Conservation (phyloP, 2,888 invertebrate species). For the Holacanthella duospinosa region DNA sequence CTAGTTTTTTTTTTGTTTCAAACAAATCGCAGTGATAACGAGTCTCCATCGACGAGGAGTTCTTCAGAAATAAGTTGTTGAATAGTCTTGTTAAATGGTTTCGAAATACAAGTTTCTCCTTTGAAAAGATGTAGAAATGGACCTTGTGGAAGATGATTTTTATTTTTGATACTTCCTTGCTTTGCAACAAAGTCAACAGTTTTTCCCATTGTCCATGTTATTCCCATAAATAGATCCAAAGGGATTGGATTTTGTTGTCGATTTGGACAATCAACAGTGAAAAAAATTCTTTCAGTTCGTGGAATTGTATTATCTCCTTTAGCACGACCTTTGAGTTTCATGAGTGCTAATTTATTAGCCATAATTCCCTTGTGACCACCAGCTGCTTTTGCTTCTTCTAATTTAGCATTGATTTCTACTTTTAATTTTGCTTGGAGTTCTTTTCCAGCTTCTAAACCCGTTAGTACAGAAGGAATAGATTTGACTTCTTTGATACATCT, state of each 20-base stretch:
- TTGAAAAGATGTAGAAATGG: constrained; percentile 56
- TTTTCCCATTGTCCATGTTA: constrained; percentile 59
- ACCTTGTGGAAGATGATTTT: constrained; percentile 53
- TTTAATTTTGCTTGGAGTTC: constrained; percentile 31
- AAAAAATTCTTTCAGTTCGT: constrained; percentile 55
- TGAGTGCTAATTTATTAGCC: constrained; percentile 66
- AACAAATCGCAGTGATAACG: constrained; percentile 23
- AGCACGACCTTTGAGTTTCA: constrained; percentile 70
- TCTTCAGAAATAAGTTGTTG: constrained; percentile 8
- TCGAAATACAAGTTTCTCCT: constrained; percentile 26
- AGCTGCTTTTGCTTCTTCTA: constrained; percentile 45
- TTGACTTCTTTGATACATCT: constrained; percentile 3
- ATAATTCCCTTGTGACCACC: constrained; percentile 50
- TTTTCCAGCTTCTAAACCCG: constrained; percentile 18
- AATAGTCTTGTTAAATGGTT: constrained; percentile 24
- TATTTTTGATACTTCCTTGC: constrained; percentile 54
- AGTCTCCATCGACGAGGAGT: constrained; percentile 28
- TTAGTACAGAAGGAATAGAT: constrained; percentile 3
- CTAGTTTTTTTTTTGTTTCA: constrained; percentile 3
- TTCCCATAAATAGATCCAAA: constrained; percentile 50
- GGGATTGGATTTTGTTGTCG: constrained; percentile 39
- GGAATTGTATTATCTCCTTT: constrained; percentile 58
- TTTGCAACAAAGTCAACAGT: constrained; percentile 59
- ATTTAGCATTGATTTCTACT: constrained; percentile 23
- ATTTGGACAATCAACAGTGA: constrained; percentile 53